Conservation (phyloP, 2,888 invertebrate species). For the Cosmorhoe ocellata region DNA sequence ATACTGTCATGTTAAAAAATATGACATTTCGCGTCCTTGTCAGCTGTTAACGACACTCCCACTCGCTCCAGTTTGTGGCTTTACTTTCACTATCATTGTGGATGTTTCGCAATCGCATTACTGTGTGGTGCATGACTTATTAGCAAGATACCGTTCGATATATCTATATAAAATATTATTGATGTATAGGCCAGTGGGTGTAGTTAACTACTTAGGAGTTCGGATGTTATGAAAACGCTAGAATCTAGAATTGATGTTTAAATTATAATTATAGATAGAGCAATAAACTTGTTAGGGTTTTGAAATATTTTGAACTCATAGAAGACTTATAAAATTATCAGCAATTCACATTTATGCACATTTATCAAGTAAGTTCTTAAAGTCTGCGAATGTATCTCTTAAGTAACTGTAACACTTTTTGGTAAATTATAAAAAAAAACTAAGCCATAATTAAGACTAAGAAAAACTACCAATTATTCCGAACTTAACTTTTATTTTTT, state of each 20-base stretch:
- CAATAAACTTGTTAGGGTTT: no score
- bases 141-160: constrained; percentile 10
- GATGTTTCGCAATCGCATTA: constrained; percentile 60
- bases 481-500: constrained; percentile 2
- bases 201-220: background rate
- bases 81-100: constrained; percentile 78
- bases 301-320: no score
- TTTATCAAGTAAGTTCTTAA: no score
- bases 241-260: no score
- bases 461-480: background rate
- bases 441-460: background rate
- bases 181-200: background rate
- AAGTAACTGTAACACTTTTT: no score
- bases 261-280: no score
- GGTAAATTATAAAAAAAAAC: no score
- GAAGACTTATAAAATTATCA: no score
- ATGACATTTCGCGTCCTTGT: constrained; percentile 64
- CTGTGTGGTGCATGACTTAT: constrained; percentile 42
- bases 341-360: no score
- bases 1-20: constrained; percentile 8
- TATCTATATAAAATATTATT: background rate
- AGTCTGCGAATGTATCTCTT: no score
- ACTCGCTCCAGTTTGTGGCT: constrained; percentile 69
- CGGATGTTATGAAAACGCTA: no score
- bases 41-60: constrained; percentile 60